Percentiles rank a stretch among this genome's conserved stretches.
Evolutionary conservation across 1,140 invertebrate genomes (phyloP).

Genomic region (Pseudomyrmex sp.): DNA sequence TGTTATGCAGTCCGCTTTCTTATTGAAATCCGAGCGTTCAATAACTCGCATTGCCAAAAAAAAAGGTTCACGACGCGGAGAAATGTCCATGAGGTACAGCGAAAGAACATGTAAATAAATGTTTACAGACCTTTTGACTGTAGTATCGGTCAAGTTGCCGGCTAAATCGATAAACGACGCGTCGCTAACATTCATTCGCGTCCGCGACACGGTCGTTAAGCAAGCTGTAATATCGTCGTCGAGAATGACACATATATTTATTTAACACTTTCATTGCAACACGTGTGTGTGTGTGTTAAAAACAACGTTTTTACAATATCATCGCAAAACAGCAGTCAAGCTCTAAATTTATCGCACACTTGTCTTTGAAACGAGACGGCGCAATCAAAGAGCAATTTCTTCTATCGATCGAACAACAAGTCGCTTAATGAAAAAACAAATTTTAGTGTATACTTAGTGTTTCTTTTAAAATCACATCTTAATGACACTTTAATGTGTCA

Average conservation of each 20-base stretch:
- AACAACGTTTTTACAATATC: not conserved
- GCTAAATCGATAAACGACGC: constrained; percentile 35
- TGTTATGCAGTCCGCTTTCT: not conserved
- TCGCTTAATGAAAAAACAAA: not conserved
- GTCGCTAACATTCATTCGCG: constrained; percentile 14
- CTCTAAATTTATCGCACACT: not conserved
- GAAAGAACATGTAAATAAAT: constrained; percentile 37
- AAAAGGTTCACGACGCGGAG: not conserved
- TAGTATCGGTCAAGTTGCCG: constrained; percentile 6
- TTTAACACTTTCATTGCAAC: constrained; percentile 26
- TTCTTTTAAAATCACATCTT: not conserved
- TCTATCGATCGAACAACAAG: constrained; percentile 1
- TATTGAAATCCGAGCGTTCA: constrained; percentile 34
- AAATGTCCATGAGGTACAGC: no score
- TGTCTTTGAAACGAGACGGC: not conserved
- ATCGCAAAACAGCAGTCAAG: not conserved
- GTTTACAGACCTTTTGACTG: constrained; percentile 1
- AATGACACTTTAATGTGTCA: no score
- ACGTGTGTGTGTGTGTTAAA: not conserved
- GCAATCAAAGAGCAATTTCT: not conserved
- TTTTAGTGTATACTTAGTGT: not conserved
- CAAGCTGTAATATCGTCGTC: constrained; percentile 24
- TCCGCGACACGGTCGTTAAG: constrained; percentile 17
- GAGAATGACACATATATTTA: constrained; percentile 31
- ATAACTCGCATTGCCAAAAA: not conserved